phyloP scores from a whole-genome alignment of 2,888 invertebrate genomes.

The Drosophila anomelani region DNA sequence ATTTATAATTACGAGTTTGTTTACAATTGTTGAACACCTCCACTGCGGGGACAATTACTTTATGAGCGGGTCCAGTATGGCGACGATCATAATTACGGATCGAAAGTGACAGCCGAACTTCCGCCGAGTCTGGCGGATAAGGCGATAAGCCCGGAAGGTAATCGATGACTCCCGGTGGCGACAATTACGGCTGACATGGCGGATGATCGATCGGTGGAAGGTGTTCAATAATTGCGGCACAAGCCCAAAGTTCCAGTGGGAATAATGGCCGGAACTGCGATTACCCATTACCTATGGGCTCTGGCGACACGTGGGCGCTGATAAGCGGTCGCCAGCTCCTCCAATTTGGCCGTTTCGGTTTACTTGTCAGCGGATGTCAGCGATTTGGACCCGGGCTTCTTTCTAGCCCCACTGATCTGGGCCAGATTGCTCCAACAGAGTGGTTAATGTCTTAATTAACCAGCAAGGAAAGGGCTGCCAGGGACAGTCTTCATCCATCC shows the following conservation, averaged over 20 bases:
- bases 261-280: conserved; percentile 74
- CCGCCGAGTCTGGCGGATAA: conserved; percentile 43
- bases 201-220: conserved; percentile 59
- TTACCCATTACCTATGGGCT: conserved; percentile 54
- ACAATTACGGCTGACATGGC: conserved; percentile 51
- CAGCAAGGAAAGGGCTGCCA: conserved; percentile 46
- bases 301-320: conserved; percentile 76
- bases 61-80: conserved; percentile 57
- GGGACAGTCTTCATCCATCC: background rate
- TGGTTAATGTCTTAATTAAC: conserved; percentile 80
- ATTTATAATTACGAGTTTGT: conserved; percentile 60
- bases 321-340: conserved; percentile 52
- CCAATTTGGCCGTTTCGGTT: conserved; percentile 28
- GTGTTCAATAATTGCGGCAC: conserved; percentile 57
- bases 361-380: conserved; percentile 73
- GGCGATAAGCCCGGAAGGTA: conserved; percentile 27
- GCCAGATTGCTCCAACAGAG: conserved; percentile 44
- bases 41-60: conserved; percentile 46
- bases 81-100: conserved; percentile 67
- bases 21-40: conserved; percentile 34
- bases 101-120: conserved; percentile 73
- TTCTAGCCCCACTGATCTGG: conserved; percentile 29
- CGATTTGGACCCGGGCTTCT: conserved; percentile 70
- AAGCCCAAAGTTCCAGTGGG: conserved; percentile 48
- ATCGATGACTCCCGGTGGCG: conserved; percentile 44